Base-by-base conservation (phyloP, 1,140 invertebrate genomes). In the Bombus vancouverensis region DNA sequence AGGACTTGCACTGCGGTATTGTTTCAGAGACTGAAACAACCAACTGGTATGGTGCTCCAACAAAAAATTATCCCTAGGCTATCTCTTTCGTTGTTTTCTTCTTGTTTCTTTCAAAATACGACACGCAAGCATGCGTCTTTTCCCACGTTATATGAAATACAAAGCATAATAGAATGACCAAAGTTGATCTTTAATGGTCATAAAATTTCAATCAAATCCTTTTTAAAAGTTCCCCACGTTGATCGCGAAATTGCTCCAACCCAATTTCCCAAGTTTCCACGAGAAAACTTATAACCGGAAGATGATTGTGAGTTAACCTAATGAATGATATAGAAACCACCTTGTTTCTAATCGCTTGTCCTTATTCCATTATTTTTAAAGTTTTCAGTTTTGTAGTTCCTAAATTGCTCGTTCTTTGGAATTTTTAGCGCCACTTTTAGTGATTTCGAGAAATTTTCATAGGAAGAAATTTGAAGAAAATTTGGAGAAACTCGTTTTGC, bases 191-290 rank as follows among this genome's bases (percentile, higher is more conserved):
- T 70, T 47, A 65, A 82, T 47, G 37, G 22, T 37, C 39, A n/a
- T 65, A 82, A 74, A 82, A 82, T 74, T 74, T 74, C 53, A 44
- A 82, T 82, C 18, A 22, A 53, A 53, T 53, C 47, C 47, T 53
- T 53, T 53, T 44, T 71, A 1, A 53, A 28, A 37, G 44, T 53
- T 34, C 9, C 1, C 1, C 47, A 8, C 18, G 18, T 53, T 65
- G 44, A n/a, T 22, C 68, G 32, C 57, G 34, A 74, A 47, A 73
- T 47, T 65, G 13, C 9, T 25, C 1, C 80, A 34, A n/a, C 18
- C 6, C 42, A 59, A 73, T 82, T 25, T n/a, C 3, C 4, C 4
- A 82, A 47, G 12, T 82, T 82, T n/a, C n/a, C 25, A 39, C 13
- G 70, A 62, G 28, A 37, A 65, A 65, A 82, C 62, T 73, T 15